phyloP scores from a whole-genome alignment of 2,113 vertebrate genomes.

The Cettia cetti region DNA sequence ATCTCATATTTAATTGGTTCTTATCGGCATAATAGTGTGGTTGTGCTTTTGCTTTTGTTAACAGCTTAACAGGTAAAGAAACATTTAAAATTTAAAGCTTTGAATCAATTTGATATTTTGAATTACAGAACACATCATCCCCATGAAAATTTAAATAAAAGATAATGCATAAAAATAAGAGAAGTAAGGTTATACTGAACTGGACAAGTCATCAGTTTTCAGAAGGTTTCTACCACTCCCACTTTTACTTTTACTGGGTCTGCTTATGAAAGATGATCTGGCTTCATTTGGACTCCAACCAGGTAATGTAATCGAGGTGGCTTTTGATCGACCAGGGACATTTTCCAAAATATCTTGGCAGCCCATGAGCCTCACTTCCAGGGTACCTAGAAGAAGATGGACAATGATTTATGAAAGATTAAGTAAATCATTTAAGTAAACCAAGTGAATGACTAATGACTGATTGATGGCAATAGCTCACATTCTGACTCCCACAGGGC shows the following conservation, averaged over 20 bases:
- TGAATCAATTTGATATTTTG: neutral
- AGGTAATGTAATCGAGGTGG: conserved; percentile 85
- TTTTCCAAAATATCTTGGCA: conserved; percentile 98
- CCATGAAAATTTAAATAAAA: neutral
- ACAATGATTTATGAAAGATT: neutral
- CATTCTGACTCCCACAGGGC: neutral
- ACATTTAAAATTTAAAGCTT: neutral
- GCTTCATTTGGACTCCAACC: conserved; percentile 97
- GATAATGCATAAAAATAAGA: neutral
- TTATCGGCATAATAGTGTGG: neutral
- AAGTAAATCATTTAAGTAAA: too few species aligned
- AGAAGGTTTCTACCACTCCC: conserved; percentile 89
- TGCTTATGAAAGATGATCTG: conserved; percentile 94
- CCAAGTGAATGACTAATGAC: neutral
- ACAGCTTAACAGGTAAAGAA: neutral
- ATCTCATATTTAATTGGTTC: conserved; percentile 25
- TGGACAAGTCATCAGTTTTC: conserved; percentile 95
- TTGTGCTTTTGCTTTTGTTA: neutral
- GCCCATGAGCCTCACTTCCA: conserved; percentile 98
- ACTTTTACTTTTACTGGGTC: conserved; percentile 89
- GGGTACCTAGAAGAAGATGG: conserved; percentile 79
- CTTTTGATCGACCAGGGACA: conserved; percentile 94
- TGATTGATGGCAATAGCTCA: neutral
- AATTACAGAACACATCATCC: neutral
- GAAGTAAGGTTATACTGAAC: conserved; percentile 79